Evolutionary conservation across 1,140 invertebrate genomes (phyloP).

Genomic region (Neodiprion pinetum): DNA sequence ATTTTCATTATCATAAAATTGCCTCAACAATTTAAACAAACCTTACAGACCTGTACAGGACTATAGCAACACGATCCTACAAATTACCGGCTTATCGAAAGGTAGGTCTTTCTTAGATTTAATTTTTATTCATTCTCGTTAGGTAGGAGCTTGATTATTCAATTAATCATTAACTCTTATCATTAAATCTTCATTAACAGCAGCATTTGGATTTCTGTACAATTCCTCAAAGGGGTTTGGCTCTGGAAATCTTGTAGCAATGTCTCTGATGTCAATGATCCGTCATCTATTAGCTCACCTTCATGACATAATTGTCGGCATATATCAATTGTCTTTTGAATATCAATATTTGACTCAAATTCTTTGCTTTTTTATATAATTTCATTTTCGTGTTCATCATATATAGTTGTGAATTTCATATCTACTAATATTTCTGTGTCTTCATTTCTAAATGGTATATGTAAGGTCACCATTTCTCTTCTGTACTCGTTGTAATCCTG

Average conservation of each 20-base stretch:
- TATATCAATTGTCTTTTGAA: slow-evolving; percentile 19
- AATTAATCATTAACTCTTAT: neutral
- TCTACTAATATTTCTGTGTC: slow-evolving; percentile 37
- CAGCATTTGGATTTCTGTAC: slow-evolving; percentile 19
- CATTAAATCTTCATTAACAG: slow-evolving; percentile 19
- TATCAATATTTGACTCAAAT: slow-evolving; percentile 22
- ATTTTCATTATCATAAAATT: no score
- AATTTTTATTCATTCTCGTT: no score
- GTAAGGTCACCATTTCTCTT: slow-evolving; percentile 45
- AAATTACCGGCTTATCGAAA: no score
- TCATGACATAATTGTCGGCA: slow-evolving; percentile 19
- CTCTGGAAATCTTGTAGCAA: slow-evolving; percentile 2
- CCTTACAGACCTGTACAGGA: no score
- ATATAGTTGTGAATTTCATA: slow-evolving; percentile 41
- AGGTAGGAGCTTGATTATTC: no score
- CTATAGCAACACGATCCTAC: no score
- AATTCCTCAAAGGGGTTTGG: slow-evolving; percentile 22
- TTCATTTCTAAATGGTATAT: slow-evolving; percentile 47
- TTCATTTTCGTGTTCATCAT: slow-evolving; percentile 23
- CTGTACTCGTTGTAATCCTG: slow-evolving; percentile 40
- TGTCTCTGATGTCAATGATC: neutral
- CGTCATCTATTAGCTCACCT: neutral
- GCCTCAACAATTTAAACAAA: no score
- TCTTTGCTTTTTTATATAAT: slow-evolving; percentile 17
- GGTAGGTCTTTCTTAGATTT: no score